Conservation (phyloP, 2,888 invertebrate species). For the Drosophila fulvimacula region DNA sequence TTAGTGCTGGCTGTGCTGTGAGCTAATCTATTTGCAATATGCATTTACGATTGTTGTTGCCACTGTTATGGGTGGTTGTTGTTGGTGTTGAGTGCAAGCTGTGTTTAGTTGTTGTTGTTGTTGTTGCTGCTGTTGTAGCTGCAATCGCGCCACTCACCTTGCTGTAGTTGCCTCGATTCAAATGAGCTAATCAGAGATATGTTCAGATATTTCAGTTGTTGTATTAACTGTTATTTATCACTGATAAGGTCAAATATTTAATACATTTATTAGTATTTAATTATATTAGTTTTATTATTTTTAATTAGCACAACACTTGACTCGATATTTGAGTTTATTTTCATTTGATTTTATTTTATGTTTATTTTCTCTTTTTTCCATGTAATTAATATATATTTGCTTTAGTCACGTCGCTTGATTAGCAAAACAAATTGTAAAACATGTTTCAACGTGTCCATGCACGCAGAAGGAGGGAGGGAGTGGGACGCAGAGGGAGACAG, state of each 20-base stretch:
- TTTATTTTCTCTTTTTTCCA: background rate
- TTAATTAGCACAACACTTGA: constrained; percentile 4
- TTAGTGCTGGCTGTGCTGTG: constrained; percentile 32
- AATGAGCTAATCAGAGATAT: background rate
- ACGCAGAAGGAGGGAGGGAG: background rate
- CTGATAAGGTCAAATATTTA: background rate
- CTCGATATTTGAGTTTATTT: background rate
- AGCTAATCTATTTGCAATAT: constrained; percentile 75
- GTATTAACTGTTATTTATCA: background rate
- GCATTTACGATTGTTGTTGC: constrained; percentile 36
- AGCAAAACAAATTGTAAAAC: constrained; percentile 41
- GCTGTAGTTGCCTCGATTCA: constrained; percentile 5
- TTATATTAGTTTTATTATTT: background rate
- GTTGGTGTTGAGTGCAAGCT: constrained; percentile 43
- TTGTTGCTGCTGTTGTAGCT: constrained; percentile 21
- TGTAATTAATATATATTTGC: background rate
- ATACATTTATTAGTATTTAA: background rate
- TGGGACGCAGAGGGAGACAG: background rate
- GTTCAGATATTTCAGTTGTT: background rate
- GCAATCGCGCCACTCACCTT: constrained; percentile 48
- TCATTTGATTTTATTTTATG: background rate
- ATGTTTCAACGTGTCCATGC: constrained; percentile 9
- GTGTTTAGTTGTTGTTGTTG: constrained; percentile 24
- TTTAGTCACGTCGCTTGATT: constrained; percentile 32
- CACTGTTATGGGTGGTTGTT: constrained; percentile 15